Percentiles rank a stretch among this genome's conserved stretches.
phyloP scores from a whole-genome alignment of 2,797 vertebrate species.

The Falco rusticolus region DNA sequence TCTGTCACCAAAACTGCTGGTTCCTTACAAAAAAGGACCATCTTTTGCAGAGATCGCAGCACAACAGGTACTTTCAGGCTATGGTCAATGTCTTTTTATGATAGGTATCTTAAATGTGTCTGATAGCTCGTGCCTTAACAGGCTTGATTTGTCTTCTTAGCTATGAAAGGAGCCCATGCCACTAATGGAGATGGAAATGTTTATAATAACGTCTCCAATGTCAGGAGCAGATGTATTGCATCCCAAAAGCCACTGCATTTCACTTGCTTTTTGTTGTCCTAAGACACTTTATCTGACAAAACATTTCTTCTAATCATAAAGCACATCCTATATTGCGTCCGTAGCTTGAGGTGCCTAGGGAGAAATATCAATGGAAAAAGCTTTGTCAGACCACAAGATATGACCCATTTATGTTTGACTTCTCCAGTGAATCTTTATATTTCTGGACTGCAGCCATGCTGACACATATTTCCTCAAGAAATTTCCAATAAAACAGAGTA shows the following conservation, averaged over 20 bases:
- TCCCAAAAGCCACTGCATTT: background rate
- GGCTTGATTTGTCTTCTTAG: background rate
- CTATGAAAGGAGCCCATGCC: background rate
- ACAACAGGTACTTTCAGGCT: background rate
- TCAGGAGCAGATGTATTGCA: background rate
- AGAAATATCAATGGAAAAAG: background rate
- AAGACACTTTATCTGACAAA: background rate
- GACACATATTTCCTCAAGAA: slow-evolving; percentile 40
- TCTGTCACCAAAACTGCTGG: background rate
- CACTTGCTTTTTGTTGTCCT: background rate
- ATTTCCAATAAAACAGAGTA: slow-evolving; percentile 18
- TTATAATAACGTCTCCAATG: background rate
- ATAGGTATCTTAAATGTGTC: background rate
- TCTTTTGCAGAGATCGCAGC: background rate
- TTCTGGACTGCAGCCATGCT: slow-evolving; percentile 7
- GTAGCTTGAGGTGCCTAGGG: background rate
- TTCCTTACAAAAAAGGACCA: background rate
- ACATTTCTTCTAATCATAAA: background rate
- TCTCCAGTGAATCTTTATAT: background rate
- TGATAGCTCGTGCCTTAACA: background rate
- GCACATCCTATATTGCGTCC: background rate
- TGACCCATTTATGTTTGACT: background rate
- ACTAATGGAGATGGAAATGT: background rate
- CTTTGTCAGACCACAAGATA: background rate
- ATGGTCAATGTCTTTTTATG: background rate